These are phyloP conservation scores for Latheticus oryzae DNA, from an alignment of 2,888 invertebrate genomes.

Conservation along the genomic window DNA sequence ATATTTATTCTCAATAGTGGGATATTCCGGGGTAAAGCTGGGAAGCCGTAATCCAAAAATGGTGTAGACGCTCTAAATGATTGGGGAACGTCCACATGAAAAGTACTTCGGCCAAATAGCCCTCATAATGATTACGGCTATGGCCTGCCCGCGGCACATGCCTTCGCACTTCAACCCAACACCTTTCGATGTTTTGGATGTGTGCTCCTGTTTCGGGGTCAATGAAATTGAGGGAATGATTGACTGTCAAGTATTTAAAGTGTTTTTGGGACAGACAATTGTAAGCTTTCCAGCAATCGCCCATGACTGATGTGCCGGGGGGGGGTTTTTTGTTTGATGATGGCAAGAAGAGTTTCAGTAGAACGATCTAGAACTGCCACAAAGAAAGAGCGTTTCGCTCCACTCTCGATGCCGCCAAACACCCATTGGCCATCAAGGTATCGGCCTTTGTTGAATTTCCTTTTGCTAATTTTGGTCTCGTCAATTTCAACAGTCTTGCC, in stretches of 20 bases:
- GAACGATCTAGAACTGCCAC: conserved; percentile 20
- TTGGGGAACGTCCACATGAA: background rate
- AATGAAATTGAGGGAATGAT: conserved; percentile 48
- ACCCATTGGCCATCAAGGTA: conserved; percentile 46
- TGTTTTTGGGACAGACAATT: conserved; percentile 44
- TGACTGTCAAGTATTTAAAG: conserved; percentile 47
- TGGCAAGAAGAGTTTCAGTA: conserved; percentile 2
- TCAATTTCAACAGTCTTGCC: conserved; percentile 45
- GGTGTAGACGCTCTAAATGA: background rate
- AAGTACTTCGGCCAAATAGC: conserved; percentile 2
- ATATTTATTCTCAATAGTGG: background rate
- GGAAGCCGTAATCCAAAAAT: too few species aligned
- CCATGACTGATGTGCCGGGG: conserved; percentile 48
- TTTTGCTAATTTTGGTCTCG: conserved; percentile 44
- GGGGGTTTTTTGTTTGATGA: too few species aligned
- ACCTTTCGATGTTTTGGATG: conserved; percentile 47
- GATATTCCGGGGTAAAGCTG: conserved; percentile 1
- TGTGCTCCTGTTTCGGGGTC: conserved; percentile 46
- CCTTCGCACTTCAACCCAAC: conserved; percentile 42
- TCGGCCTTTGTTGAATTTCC: conserved; percentile 47
- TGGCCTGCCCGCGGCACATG: conserved; percentile 36
- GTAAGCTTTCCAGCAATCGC: conserved; percentile 53
- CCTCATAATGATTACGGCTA: background rate
- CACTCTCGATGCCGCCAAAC: conserved; percentile 45
- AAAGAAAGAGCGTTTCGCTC: conserved; percentile 33